Evolutionary conservation across 30 jellyfish, hydroid and myxozoan genomes (phyloP).

Genomic region (Chrysaora quinquecirrha): DNA sequence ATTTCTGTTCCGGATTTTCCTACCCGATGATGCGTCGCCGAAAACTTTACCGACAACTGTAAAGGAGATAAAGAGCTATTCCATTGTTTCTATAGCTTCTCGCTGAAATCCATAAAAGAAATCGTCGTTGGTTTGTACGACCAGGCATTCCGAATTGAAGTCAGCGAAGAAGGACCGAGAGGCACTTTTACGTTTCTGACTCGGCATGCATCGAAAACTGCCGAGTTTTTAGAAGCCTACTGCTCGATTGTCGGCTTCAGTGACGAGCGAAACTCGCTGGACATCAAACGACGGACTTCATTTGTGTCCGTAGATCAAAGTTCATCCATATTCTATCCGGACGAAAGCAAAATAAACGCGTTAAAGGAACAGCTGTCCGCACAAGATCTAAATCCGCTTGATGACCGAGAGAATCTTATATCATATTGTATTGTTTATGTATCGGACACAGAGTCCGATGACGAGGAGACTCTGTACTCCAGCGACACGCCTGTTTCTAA

Average conservation of each 20-base stretch:
- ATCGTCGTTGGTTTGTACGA: constrained; percentile 90
- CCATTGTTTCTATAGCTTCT: constrained; percentile 80
- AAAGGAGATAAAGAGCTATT: constrained; percentile 70
- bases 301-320: constrained; percentile 46
- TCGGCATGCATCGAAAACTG: constrained; percentile 88
- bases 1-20: constrained; percentile 82
- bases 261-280: constrained; percentile 55
- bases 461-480: constrained; percentile 40
- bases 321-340: constrained; percentile 78
- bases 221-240: constrained; percentile 81
- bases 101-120: constrained; percentile 72
- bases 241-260: constrained; percentile 69
- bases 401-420: constrained; percentile 87
- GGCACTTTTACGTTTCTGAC: constrained; percentile 91
- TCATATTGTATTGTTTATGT: constrained; percentile 82
- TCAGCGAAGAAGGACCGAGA: constrained; percentile 90
- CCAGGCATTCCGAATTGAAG: constrained; percentile 93
- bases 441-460: constrained; percentile 34
- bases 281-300: constrained; percentile 46
- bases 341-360: constrained; percentile 87
- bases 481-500: constrained; percentile 54
- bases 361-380: constrained; percentile 68
- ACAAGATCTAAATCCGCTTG: constrained; percentile 79
- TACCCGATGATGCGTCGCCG: constrained; percentile 60
- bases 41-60: constrained; percentile 61